Conservation (phyloP, 2,113 vertebrate species). For the Nothobranchius furzeri region DNA sequence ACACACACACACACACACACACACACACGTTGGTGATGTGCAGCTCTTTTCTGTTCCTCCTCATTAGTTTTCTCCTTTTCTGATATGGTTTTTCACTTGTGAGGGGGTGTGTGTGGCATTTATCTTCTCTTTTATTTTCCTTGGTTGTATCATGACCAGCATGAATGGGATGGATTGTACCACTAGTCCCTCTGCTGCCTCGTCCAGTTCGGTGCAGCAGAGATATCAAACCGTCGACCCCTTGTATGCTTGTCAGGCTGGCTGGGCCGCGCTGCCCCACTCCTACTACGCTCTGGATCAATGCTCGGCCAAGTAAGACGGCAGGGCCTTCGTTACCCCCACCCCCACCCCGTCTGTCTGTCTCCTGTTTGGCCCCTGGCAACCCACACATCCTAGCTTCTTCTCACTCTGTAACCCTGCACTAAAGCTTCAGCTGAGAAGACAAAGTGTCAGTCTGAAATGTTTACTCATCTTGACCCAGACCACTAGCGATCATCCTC, state of each 20-base stretch:
- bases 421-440: constrained; percentile 27
- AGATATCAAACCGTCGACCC: constrained; percentile 88
- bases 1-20: no score
- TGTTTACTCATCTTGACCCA: neutral
- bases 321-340: constrained; percentile 49
- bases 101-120: constrained; percentile 62
- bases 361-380: constrained; percentile 42
- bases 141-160: constrained; percentile 67
- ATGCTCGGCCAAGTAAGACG: constrained; percentile 87
- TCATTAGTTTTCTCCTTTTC: constrained; percentile 31
- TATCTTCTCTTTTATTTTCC: constrained; percentile 62
- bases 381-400: constrained; percentile 47
- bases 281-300: constrained; percentile 88
- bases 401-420: constrained; percentile 45
- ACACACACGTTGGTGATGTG: no score
- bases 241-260: constrained; percentile 85
- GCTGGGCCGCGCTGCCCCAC: constrained; percentile 84
- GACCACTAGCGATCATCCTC: no score
- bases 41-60: constrained; percentile 30
- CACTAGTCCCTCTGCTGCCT: constrained; percentile 81
- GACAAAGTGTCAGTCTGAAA: no score
- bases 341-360: constrained; percentile 25
- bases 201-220: constrained; percentile 83
- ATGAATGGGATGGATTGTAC: constrained; percentile 86
- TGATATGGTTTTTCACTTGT: constrained; percentile 35